Evolutionary conservation across 2,113 vertebrate species (phyloP).

Genomic region (Dasyornis broadbenti): DNA sequence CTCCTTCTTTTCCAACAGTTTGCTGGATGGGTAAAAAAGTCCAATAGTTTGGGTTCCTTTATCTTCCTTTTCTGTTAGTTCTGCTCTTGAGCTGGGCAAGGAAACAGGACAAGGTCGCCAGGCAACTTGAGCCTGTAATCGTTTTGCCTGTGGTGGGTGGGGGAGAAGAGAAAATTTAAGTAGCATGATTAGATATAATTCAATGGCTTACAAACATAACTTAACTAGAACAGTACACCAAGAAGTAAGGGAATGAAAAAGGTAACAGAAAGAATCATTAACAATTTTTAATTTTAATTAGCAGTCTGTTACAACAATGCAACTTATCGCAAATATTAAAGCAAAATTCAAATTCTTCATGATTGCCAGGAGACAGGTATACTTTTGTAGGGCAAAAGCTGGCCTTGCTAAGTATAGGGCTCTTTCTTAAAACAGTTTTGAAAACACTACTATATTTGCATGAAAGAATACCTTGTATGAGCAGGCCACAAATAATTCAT

Average conservation of each 20-base stretch:
- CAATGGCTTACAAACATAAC: background rate
- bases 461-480: background rate
- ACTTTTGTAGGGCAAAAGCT: background rate
- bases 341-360: background rate
- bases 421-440: background rate
- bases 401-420: background rate
- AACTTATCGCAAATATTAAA: background rate
- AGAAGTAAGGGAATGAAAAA: background rate
- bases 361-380: background rate
- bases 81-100: background rate
- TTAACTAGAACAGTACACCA: background rate
- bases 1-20: slow-evolving; percentile 73
- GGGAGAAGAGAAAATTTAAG: background rate
- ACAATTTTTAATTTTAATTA: background rate
- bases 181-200: background rate
- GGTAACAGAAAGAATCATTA: background rate
- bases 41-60: slow-evolving; percentile 84
- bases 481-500: background rate
- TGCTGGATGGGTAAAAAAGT: slow-evolving; percentile 87
- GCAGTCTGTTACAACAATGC: background rate
- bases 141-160: background rate
- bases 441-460: background rate
- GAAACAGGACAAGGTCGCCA: slow-evolving; percentile 63
- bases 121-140: slow-evolving; percentile 24
- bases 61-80: slow-evolving; percentile 56